A percentile compares a stretch with the other conserved stretches of the same genome.
phyloP scores from a whole-genome alignment of 2,888 invertebrate species.

The Clanis bilineata region DNA sequence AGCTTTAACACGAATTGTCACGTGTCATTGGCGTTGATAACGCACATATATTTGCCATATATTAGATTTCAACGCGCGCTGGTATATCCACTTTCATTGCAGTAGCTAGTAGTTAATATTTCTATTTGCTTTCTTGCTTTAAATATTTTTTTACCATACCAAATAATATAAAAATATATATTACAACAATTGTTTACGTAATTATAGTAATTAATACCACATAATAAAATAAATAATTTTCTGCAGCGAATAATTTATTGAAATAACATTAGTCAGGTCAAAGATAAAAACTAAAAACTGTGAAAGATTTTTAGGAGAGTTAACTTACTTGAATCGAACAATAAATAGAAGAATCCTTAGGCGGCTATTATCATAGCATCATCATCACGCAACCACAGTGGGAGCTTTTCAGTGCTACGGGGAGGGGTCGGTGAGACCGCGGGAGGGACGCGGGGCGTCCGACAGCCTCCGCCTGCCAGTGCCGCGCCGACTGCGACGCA shows the following conservation, averaged over 20 bases:
- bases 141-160: background rate
- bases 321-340: slow-evolving; percentile 69
- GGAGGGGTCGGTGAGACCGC: slow-evolving; percentile 49
- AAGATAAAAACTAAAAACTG: background rate
- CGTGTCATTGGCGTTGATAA: slow-evolving; percentile 14
- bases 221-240: background rate
- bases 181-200: background rate
- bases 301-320: slow-evolving; percentile 53
- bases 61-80: slow-evolving; percentile 58
- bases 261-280: background rate
- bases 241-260: no score
- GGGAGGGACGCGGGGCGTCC: slow-evolving; percentile 63
- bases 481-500: slow-evolving; percentile 68
- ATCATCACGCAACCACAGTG: slow-evolving; percentile 73
- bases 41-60: slow-evolving; percentile 29
- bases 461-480: slow-evolving; percentile 76
- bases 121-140: no score
- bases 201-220: background rate
- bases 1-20: background rate
- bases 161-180: background rate
- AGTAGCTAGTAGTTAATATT: background rate
- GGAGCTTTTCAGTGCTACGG: slow-evolving; percentile 74
- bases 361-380: slow-evolving; percentile 77
- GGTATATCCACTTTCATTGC: no score
- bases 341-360: slow-evolving; percentile 78